phyloP scores from a whole-genome alignment of 2,888 invertebrate genomes.

The Epicampocera succincta region DNA sequence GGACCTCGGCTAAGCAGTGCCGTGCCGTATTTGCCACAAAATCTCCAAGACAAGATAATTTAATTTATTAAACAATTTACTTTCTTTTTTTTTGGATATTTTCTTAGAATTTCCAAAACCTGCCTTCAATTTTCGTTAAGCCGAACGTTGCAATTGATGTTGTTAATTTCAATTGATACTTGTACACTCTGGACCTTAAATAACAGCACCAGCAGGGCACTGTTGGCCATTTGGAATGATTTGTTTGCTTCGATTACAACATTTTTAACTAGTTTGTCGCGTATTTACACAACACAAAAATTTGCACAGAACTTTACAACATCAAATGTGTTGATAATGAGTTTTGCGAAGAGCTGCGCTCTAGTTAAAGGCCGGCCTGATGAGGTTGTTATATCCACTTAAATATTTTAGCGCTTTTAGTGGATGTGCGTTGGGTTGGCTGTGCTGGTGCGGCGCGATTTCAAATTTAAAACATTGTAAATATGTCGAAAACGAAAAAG shows the following conservation, averaged over 20 bases:
- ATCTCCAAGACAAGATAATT: no score
- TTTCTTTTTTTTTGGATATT: no score
- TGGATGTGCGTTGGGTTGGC: neutral
- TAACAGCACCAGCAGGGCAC: neutral
- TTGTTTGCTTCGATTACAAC: constrained; percentile 46
- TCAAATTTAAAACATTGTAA: constrained; percentile 56
- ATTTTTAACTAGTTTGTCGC: constrained; percentile 59
- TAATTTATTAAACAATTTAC: no score
- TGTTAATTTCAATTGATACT: constrained; percentile 68
- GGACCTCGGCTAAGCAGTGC: no score
- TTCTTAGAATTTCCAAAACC: constrained; percentile 23
- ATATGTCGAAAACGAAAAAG: constrained; percentile 23
- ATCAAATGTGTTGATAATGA: constrained; percentile 62
- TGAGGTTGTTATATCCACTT: constrained; percentile 36
- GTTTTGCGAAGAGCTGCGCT: constrained; percentile 30
- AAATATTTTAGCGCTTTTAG: constrained; percentile 51
- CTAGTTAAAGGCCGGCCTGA: constrained; percentile 5
- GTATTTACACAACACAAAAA: constrained; percentile 54
- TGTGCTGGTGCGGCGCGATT: neutral
- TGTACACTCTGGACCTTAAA: neutral
- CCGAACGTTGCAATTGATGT: constrained; percentile 54
- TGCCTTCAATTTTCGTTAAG: neutral
- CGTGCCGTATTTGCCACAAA: no score
- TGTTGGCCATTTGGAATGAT: constrained; percentile 21
- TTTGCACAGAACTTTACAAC: constrained; percentile 42